Conservation (phyloP, 2,797 vertebrate genomes). For the Trichosurus vulpecula region DNA sequence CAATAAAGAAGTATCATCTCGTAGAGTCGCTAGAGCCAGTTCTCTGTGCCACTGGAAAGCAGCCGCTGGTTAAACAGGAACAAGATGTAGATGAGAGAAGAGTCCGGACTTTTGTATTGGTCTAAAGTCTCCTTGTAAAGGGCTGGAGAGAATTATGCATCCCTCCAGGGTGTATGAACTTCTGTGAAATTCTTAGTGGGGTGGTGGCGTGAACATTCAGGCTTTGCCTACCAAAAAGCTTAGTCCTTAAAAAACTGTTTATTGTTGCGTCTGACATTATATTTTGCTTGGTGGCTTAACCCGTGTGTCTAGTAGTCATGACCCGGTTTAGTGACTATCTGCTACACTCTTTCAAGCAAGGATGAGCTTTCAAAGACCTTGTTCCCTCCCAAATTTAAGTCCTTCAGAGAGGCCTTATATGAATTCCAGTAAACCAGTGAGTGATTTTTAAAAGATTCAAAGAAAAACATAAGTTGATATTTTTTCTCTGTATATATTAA, state of each 20-base stretch:
- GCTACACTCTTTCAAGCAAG: not conserved
- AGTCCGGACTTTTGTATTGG: not conserved
- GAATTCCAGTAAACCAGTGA: not conserved
- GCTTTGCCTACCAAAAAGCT: not conserved
- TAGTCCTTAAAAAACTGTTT: not conserved
- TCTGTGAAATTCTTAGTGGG: not conserved
- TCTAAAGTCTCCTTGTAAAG: no score
- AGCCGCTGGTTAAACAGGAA: not conserved
- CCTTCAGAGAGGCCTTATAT: no score
- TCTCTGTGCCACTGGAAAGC: not conserved
- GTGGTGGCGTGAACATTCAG: no score
- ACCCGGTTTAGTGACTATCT: not conserved
- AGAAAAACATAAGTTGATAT: conserved; percentile 41
- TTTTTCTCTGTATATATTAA: not conserved
- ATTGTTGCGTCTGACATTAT: not conserved
- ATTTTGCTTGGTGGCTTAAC: not conserved
- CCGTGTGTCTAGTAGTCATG: not conserved
- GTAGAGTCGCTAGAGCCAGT: not conserved
- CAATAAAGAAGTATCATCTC: not conserved
- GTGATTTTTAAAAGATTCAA: conserved; percentile 42
- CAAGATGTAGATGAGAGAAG: not conserved
- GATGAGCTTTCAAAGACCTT: not conserved
- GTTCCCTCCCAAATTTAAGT: not conserved
- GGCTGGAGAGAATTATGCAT: not conserved
- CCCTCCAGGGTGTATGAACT: not conserved